A percentile compares a stretch with the other conserved stretches of the same genome.
These are phyloP conservation scores for Heliconius charithonia DNA, from an alignment of 2,888 invertebrate species.

Conservation along the genomic window DNA sequence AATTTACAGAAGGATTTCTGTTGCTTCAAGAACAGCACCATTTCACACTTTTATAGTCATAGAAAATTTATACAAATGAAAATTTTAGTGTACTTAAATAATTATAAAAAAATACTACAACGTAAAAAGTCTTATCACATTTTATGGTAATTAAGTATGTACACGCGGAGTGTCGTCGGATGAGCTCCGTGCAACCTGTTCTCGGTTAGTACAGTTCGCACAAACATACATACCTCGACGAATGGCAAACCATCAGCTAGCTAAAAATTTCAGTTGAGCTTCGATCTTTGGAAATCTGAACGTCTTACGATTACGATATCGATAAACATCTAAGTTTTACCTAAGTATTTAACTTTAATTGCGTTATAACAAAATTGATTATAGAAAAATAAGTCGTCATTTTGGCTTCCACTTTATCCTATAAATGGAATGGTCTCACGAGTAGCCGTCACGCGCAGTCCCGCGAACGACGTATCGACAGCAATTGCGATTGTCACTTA, in stretches of 20 bases:
- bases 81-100: slow-evolving; percentile 52
- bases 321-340: slow-evolving; percentile 79
- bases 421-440: slow-evolving; percentile 81
- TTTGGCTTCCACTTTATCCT: slow-evolving; percentile 80
- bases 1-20: slow-evolving; percentile 46
- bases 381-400: slow-evolving; percentile 82
- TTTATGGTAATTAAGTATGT: slow-evolving; percentile 61
- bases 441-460: slow-evolving; percentile 65
- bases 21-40: slow-evolving; percentile 58
- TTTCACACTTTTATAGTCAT: slow-evolving; percentile 54
- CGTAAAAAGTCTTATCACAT: slow-evolving; percentile 65
- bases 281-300: slow-evolving; percentile 81
- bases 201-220: slow-evolving; percentile 42
- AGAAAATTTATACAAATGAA: slow-evolving; percentile 53
- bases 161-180: slow-evolving; percentile 52
- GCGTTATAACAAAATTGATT: slow-evolving; percentile 82
- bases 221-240: slow-evolving; percentile 53
- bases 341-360: slow-evolving; percentile 66
- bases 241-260: slow-evolving; percentile 65
- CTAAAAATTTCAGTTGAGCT: slow-evolving; percentile 79
- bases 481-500: slow-evolving; percentile 36
- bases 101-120: slow-evolving; percentile 53
- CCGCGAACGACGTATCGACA: slow-evolving; percentile 34
- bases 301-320: slow-evolving; percentile 74
- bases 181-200: slow-evolving; percentile 41